Percentiles rank a stretch among this genome's conserved stretches.
Evolutionary conservation across 2,797 vertebrate genomes (phyloP).

Genomic region (Anguilla pacifica): DNA sequence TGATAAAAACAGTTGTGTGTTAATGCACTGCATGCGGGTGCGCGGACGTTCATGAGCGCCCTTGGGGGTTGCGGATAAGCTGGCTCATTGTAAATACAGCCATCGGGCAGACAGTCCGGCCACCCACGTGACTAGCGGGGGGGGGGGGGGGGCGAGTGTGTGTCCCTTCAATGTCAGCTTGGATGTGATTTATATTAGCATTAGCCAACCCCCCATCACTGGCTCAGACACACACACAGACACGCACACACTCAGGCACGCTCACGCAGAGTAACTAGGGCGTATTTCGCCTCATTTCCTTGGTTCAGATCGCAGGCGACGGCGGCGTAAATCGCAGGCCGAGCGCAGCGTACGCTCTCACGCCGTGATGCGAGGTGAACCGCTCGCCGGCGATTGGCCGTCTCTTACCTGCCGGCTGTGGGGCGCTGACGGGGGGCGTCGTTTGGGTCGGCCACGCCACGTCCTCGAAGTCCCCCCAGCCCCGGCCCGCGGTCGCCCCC

Average conservation of each 20-base stretch:
- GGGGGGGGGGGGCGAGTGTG: not conserved
- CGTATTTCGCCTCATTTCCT: not conserved
- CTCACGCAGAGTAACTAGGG: not conserved
- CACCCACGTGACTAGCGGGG: not conserved
- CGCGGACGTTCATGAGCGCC: not conserved
- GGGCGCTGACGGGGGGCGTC: constrained; percentile 23
- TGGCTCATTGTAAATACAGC: not conserved
- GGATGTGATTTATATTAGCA: constrained; percentile 40
- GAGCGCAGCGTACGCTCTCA: not conserved
- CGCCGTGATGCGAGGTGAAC: too few relatives aligned
- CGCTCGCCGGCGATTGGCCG: not conserved
- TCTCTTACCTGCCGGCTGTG: constrained; percentile 43
- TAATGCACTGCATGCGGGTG: not conserved
- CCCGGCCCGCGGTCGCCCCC: constrained; percentile 5
- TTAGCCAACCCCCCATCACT: constrained; percentile 34
- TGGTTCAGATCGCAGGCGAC: not conserved
- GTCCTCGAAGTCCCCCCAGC: constrained; percentile 17
- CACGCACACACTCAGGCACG: constrained; percentile 35
- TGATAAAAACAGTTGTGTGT: not conserved
- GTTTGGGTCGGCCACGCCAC: constrained; percentile 28
- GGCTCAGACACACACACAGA: constrained; percentile 33
- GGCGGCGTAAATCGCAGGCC: not conserved
- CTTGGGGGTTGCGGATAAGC: not conserved
- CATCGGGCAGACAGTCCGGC: not conserved
- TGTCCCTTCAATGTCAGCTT: constrained; percentile 14